Evolutionary conservation across 1,140 invertebrate species (phyloP), one percentile per base, ranked within the genome.

Genomic region (Eciton burchellii): DNA sequence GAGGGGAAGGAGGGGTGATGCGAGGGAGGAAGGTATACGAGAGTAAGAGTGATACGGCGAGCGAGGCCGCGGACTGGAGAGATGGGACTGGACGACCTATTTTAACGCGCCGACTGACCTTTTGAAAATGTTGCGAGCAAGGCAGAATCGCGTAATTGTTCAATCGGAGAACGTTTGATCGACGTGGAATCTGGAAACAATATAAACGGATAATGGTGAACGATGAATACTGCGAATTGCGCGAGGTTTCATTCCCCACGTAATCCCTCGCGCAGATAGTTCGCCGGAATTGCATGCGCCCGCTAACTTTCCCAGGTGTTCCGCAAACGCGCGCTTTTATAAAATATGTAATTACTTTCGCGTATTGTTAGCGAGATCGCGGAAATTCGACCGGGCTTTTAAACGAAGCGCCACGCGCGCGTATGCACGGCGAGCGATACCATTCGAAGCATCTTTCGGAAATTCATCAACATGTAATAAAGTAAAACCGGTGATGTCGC

Each of bases 191-290:
- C 71, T 87, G 72, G 62, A 83, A 86, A 86, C 85, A 87, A 87
- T 86, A 87, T 86, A 86, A 87, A 87, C 82, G 77, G 85, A 81
- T 87, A 86, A 87, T 87, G 59, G 85, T 29, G 81, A 70, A 72
- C 60, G 74, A 79, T 79, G 74, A 79, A 79, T 79, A 68, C 49
- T 56, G 74, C 63, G 74, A 68, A 56, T 79, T 63, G 54, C 74
- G 63, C 63, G 49, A 77, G 35, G 29, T 77, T 77, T 68, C 47
- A 56, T 77, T 77, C 74, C 41, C 47, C 43, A n/a, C 49, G 74
- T 77, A 77, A 77, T 77, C 47, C 35, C 6, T 77, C 21, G 74
- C 74, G 63, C 24, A 68, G 63, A 35, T 29, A 79, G 74, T 79
- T 79, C 26, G 63, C 12, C 56, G 63, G n/a, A 79, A 79, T 79